A percentile compares a stretch with the other conserved stretches of the same genome.
Conservation (phyloP, 2,888 invertebrate species). For the Meteorus colon region DNA sequence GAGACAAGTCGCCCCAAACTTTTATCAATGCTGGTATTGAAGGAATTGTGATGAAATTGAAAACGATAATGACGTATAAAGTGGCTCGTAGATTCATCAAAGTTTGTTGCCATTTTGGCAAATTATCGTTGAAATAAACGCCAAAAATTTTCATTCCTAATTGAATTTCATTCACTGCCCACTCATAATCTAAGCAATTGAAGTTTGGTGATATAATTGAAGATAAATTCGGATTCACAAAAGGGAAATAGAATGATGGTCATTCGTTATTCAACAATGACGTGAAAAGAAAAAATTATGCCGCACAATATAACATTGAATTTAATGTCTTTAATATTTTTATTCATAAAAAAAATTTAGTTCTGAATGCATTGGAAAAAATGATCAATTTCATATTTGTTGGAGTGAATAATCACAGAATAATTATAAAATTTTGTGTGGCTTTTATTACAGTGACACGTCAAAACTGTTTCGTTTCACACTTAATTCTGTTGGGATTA, state of each 20-base stretch:
- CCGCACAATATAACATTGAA: no score
- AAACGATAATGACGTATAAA: background rate
- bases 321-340: no score
- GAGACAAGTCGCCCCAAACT: constrained; percentile 43
- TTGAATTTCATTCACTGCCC: constrained; percentile 45
- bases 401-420: no score
- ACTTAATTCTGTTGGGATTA: no score
- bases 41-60: constrained; percentile 37
- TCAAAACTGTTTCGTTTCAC: no score
- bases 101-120: constrained; percentile 7
- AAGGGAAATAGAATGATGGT: background rate
- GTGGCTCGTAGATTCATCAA: constrained; percentile 32
- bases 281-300: no score
- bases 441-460: no score
- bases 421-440: no score
- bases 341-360: no score
- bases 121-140: constrained; percentile 33
- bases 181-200: constrained; percentile 43
- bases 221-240: background rate
- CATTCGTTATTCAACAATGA: no score
- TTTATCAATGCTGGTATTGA: constrained; percentile 34
- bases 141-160: constrained; percentile 42
- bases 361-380: no score
- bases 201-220: background rate
- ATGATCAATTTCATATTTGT: no score